These are phyloP conservation scores for Solea solea DNA, from an alignment of 2,113 vertebrate species.

Conservation along the genomic window DNA sequence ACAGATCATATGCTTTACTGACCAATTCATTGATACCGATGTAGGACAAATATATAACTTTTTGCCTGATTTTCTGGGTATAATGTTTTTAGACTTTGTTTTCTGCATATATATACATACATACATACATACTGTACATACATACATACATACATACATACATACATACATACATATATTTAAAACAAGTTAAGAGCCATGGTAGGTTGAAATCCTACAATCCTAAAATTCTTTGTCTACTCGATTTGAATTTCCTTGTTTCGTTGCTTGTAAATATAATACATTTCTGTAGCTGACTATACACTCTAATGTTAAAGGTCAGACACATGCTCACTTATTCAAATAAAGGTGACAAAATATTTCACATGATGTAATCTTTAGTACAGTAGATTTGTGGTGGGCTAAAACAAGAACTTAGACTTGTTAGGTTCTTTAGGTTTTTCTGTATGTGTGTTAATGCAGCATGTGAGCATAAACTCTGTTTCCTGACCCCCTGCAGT, in stretches of 20 bases:
- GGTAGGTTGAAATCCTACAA: no score
- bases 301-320: neutral
- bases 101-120: no score
- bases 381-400: neutral
- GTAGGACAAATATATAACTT: neutral
- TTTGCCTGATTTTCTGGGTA: neutral
- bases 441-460: neutral
- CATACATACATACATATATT: no score
- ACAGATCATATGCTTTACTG: neutral
- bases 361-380: slow-evolving; percentile 9
- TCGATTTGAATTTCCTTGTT: neutral
- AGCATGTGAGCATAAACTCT: neutral
- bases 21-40: neutral
- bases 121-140: no score
- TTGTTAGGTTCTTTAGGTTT: slow-evolving; percentile 6
- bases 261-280: neutral
- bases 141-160: no score
- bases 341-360: no score
- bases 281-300: slow-evolving; percentile 6
- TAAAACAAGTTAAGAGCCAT: no score
- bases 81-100: no score
- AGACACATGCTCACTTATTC: no score
- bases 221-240: neutral
- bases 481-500: slow-evolving; percentile 72
- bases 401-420: slow-evolving; percentile 15